A percentile compares a stretch with the other conserved stretches of the same genome.
phyloP scores from a whole-genome alignment of 2,888 invertebrate genomes.

The Peribatodes rhomboidaria region DNA sequence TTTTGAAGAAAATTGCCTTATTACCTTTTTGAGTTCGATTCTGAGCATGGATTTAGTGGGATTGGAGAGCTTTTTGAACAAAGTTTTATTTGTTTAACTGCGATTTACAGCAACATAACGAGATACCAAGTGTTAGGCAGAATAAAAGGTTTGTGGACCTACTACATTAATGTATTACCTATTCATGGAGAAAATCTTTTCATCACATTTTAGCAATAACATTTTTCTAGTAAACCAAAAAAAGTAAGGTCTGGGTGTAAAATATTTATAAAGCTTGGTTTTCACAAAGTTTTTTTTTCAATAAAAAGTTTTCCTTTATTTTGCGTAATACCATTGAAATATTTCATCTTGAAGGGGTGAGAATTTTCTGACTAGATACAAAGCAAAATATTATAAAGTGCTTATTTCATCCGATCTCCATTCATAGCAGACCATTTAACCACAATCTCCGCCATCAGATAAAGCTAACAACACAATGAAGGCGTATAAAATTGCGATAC shows the following conservation, averaged over 20 bases:
- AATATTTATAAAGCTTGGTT: too few relatives aligned
- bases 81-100: slow-evolving; percentile 62
- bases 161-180: slow-evolving; percentile 15
- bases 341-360: too few relatives aligned
- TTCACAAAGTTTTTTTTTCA: too few relatives aligned
- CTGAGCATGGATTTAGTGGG: slow-evolving; percentile 75
- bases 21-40: slow-evolving; percentile 83
- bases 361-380: not conserved
- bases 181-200: not conserved
- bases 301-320: too few relatives aligned
- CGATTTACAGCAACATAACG: slow-evolving; percentile 40
- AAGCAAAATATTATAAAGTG: not conserved
- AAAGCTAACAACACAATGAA: slow-evolving; percentile 58
- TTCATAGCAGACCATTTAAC: slow-evolving; percentile 18
- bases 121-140: slow-evolving; percentile 17
- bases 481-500: slow-evolving; percentile 67
- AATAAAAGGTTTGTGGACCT: slow-evolving; percentile 11
- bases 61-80: slow-evolving; percentile 66
- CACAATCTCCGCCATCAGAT: slow-evolving; percentile 44
- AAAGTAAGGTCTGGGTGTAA: too few relatives aligned
- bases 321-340: too few relatives aligned
- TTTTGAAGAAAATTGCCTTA: slow-evolving; percentile 86
- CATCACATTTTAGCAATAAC: not conserved
- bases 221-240: too few relatives aligned
- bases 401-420: not conserved